Evolutionary conservation across 2,797 vertebrate genomes (phyloP).

Genomic region (Varecia variegata): DNA sequence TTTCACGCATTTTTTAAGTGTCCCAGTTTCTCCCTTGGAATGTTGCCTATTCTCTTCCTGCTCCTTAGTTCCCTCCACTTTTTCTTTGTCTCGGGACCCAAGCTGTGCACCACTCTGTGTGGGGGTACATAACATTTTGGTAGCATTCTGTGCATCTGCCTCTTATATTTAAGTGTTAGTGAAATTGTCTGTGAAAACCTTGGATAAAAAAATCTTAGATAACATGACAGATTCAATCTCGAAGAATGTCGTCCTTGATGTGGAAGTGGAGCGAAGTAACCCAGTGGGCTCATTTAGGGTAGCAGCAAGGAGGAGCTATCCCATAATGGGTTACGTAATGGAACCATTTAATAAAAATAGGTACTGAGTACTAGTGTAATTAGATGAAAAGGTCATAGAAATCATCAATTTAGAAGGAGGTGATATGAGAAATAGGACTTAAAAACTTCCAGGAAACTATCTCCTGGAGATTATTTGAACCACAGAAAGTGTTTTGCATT

Average conservation of each 20-base stretch:
- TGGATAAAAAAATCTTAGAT: not conserved
- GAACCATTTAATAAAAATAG: slow-evolving; percentile 80
- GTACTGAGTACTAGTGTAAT: slow-evolving; percentile 76
- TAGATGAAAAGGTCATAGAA: slow-evolving; percentile 80
- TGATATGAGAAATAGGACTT: slow-evolving; percentile 78
- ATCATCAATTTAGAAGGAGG: slow-evolving; percentile 78
- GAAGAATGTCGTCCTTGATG: not conserved
- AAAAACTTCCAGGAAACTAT: slow-evolving; percentile 86
- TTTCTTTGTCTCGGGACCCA: not conserved
- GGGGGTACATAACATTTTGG: not conserved
- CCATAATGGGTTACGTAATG: slow-evolving; percentile 71
- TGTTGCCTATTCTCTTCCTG: not conserved
- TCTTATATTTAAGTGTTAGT: not conserved
- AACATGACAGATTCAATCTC: not conserved
- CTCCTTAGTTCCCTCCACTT: not conserved
- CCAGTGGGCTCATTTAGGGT: slow-evolving; percentile 59
- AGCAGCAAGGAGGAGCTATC: slow-evolving; percentile 63
- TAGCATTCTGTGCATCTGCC: not conserved
- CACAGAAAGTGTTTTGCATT: slow-evolving; percentile 80
- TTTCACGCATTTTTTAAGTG: not conserved
- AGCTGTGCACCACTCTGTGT: not conserved
- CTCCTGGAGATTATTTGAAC: slow-evolving; percentile 82
- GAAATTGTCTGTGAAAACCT: not conserved
- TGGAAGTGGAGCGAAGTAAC: slow-evolving; percentile 29
- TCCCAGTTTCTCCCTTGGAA: not conserved